Evolutionary conservation across 1,140 invertebrate genomes (phyloP).

Genomic region (Mactra quadrangularis): DNA sequence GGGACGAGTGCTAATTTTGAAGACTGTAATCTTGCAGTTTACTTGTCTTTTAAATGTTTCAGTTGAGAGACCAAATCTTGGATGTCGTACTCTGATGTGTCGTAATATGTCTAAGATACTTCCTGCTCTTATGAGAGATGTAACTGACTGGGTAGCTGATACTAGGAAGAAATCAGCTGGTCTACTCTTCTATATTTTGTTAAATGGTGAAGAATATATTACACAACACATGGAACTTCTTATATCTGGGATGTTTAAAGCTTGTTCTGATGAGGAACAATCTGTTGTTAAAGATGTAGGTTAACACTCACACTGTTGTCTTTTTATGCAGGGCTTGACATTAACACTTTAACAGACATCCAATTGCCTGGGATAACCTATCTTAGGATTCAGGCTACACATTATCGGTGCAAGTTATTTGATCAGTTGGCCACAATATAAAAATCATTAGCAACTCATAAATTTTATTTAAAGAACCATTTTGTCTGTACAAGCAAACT

Average conservation of each 20-base stretch:
- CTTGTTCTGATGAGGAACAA: slow-evolving; percentile 86
- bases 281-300: slow-evolving; percentile 87
- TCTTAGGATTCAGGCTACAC: too few relatives aligned
- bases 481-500: too few relatives aligned
- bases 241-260: slow-evolving; percentile 84
- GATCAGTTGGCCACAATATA: too few relatives aligned
- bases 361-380: too few relatives aligned
- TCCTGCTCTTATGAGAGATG: slow-evolving; percentile 87
- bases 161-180: slow-evolving; percentile 89
- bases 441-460: too few relatives aligned
- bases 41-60: too few relatives aligned
- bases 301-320: slow-evolving; percentile 18
- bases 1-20: too few relatives aligned
- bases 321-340: neutral
- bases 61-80: slow-evolving; percentile 89
- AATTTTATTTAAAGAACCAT: too few relatives aligned
- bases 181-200: slow-evolving; percentile 88
- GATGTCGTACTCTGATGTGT: slow-evolving; percentile 89
- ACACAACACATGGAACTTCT: slow-evolving; percentile 88
- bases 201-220: slow-evolving; percentile 89
- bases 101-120: slow-evolving; percentile 89
- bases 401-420: too few relatives aligned
- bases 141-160: slow-evolving; percentile 89
- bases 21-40: too few relatives aligned
- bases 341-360: neutral